Base-by-base conservation (phyloP, 2,888 invertebrate genomes). In the Lithodes maja region DNA sequence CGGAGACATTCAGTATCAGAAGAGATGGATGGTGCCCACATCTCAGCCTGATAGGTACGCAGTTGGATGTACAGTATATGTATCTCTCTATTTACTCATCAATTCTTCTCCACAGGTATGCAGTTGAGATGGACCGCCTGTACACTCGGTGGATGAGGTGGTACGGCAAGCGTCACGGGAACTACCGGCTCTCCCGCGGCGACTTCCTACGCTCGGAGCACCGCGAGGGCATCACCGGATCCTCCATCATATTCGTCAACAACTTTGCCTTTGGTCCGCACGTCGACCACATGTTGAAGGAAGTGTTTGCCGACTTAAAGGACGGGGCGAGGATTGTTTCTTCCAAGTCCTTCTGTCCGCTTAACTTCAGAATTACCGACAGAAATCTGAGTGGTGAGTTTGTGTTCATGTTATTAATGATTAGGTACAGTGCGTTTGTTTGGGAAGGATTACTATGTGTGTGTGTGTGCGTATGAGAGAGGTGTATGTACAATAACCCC, bases 241-340 rank as follows among this genome's bases (percentile, higher is more conserved):
- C 99, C 12, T 97, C 98, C 69, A 97, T 99, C 93, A 98, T 99
- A 91, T 99, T 99, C 95, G 99, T 99, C 74, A 99, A 99, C 95
- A 99, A 99, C 95, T 99, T 98, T 95, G 99, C 99, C 75, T 99
- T 99, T 94, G 99, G 99, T 12, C 99, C 99, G 53, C 96, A 96
- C 92, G 98, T 99, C 54, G 99, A 99, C 94, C 98, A 99, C 94
- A 97, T 98, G 95, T 94, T 99, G 92, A 99, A 99, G 94, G 97
- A 98, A 93, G 95, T 98, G 93, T 99, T 99, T 94, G 98, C 98
- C 55, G 99, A 99, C 94, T 95, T 99, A 93, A 97, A 97, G 93
- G 98, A 98, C 94, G 98, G 98, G 90, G 99, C 99, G 77, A 96
- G 98, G 93, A 99, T 99, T 92, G 98, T 99, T 77, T 99, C 99